phyloP scores from a whole-genome alignment of 2,888 invertebrate species.

The Trachelus iudaicus region DNA sequence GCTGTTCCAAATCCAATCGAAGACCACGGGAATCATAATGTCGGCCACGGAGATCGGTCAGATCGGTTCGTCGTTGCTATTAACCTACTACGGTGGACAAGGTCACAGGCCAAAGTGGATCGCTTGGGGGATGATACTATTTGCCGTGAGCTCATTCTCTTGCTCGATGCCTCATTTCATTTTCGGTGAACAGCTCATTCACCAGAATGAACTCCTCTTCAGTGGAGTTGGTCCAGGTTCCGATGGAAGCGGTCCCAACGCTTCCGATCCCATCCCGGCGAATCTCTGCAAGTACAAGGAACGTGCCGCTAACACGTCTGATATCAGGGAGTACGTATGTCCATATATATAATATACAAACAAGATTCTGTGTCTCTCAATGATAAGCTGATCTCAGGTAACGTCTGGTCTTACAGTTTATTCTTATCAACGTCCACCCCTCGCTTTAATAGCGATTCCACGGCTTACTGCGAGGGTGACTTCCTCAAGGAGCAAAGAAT shows the following conservation, averaged over 20 bases:
- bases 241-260: conserved; percentile 44
- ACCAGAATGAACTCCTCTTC: conserved; percentile 67
- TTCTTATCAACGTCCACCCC: conserved; percentile 35
- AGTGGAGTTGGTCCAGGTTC: conserved; percentile 52
- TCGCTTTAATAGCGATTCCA: conserved; percentile 40
- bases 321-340: neutral
- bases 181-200: conserved; percentile 80
- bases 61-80: conserved; percentile 86
- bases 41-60: conserved; percentile 94
- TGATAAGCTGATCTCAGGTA: neutral
- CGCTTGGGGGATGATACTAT: conserved; percentile 90
- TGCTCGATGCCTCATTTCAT: conserved; percentile 90
- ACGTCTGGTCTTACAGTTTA: conserved; percentile 34
- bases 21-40: conserved; percentile 89
- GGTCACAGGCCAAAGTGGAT: conserved; percentile 95
- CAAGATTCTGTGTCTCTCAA: neutral
- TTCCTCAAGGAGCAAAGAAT: conserved; percentile 75
- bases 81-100: conserved; percentile 91
- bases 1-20: conserved; percentile 90
- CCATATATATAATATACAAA: fast-evolving
- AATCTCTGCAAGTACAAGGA: conserved; percentile 51
- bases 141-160: conserved; percentile 86
- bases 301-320: neutral
- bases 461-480: conserved; percentile 71
- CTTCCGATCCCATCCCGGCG: conserved; percentile 50